phyloP scores from a whole-genome alignment of 2,113 vertebrate genomes.

The Protobothrops flavoviridis region DNA sequence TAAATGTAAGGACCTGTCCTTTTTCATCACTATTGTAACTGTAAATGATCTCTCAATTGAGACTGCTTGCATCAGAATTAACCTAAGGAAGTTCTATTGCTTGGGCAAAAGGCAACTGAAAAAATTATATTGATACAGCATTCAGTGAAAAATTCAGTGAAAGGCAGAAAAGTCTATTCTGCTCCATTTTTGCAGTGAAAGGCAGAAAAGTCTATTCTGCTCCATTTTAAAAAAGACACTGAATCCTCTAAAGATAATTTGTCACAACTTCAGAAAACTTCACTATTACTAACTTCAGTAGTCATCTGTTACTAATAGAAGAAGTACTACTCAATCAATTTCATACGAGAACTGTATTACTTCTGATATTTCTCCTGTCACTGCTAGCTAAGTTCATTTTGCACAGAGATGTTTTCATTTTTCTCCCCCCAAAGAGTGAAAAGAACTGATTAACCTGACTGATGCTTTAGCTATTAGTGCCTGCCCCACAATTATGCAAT shows the following conservation, averaged over 20 bases:
- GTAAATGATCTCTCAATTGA: not conserved
- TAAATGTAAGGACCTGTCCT: not conserved
- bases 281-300: constrained; percentile 5
- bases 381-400: constrained; percentile 20
- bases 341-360: not conserved
- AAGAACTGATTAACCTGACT: constrained; percentile 24
- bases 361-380: constrained; percentile 3
- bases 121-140: not conserved
- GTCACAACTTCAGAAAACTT: not conserved
- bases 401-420: not conserved
- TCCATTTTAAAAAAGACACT: not conserved
- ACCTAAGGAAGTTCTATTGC: not conserved
- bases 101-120: not conserved
- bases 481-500: constrained; percentile 48
- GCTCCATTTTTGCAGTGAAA: not conserved
- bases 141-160: not conserved
- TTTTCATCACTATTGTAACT: not conserved
- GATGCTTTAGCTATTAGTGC: constrained; percentile 35
- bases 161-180: not conserved
- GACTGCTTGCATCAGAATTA: not conserved
- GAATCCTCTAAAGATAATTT: not conserved
- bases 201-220: not conserved
- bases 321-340: constrained; percentile 2
- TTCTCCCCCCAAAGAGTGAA: constrained; percentile 1
- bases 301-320: constrained; percentile 1